These are phyloP conservation scores for Halichoeres trimaculatus DNA, from an alignment of 2,113 vertebrate genomes.

Conservation along the genomic window DNA sequence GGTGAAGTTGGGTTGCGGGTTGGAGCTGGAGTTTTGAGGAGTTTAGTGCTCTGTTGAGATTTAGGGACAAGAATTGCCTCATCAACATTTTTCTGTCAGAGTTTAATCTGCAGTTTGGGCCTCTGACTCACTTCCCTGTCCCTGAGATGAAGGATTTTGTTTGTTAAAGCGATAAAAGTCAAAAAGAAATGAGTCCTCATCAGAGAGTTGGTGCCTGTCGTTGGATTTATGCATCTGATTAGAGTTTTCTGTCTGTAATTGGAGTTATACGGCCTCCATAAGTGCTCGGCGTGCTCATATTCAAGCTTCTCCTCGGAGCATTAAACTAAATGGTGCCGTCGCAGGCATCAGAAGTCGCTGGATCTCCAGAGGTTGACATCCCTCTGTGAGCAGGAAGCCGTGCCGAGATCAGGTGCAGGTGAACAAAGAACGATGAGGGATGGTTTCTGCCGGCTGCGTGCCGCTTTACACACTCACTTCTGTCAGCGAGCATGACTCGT, in stretches of 20 bases:
- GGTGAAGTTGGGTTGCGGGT: no score
- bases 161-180: background rate
- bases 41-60: no score
- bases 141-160: background rate
- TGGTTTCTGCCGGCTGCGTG: conserved; percentile 17
- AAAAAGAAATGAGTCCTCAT: background rate
- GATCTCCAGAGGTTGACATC: conserved; percentile 15
- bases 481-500: conserved; percentile 38
- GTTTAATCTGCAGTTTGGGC: conserved; percentile 29
- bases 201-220: background rate
- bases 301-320: conserved; percentile 8
- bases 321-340: conserved; percentile 14
- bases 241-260: conserved; percentile 33
- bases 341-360: conserved; percentile 34
- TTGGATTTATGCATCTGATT: conserved; percentile 46
- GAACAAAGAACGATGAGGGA: conserved; percentile 47
- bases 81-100: background rate
- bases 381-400: conserved; percentile 27
- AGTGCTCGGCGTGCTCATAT: background rate
- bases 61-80: background rate
- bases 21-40: no score
- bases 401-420: conserved; percentile 57
- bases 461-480: conserved; percentile 21
- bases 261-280: conserved; percentile 27
- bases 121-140: conserved; percentile 8